Conservation (phyloP, 2,888 invertebrate species). For the Parochlus steinenii region DNA sequence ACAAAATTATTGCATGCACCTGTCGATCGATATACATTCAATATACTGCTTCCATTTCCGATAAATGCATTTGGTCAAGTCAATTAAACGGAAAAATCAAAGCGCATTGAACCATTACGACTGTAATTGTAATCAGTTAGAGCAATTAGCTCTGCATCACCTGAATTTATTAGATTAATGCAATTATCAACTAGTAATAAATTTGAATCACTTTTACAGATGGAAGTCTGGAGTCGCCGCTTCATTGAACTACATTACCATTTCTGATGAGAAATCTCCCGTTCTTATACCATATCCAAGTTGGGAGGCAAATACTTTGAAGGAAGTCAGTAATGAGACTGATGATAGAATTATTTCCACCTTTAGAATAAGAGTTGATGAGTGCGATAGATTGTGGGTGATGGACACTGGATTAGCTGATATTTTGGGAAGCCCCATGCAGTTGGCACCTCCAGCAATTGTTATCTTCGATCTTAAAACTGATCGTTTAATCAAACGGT, state of each 20-base stretch:
- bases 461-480: conserved; percentile 60
- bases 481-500: conserved; percentile 50
- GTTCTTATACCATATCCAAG: conserved; percentile 57
- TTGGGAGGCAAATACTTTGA: conserved; percentile 50
- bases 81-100: no score
- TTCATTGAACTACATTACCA: conserved; percentile 46
- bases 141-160: no score
- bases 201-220: conserved; percentile 23
- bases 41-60: no score
- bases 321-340: conserved; percentile 35
- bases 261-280: conserved; percentile 48
- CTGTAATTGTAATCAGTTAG: no score
- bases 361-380: conserved; percentile 55
- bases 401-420: conserved; percentile 65
- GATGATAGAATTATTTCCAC: conserved; percentile 59
- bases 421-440: conserved; percentile 48
- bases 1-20: no score
- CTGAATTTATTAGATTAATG: no score
- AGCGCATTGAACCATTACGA: no score
- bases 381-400: conserved; percentile 67
- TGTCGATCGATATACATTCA: no score
- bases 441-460: conserved; percentile 44
- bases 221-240: conserved; percentile 57
- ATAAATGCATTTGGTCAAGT: no score
- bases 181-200: no score